phyloP scores from a whole-genome alignment of 2,888 invertebrate species.

The Bedellia somnulentella region DNA sequence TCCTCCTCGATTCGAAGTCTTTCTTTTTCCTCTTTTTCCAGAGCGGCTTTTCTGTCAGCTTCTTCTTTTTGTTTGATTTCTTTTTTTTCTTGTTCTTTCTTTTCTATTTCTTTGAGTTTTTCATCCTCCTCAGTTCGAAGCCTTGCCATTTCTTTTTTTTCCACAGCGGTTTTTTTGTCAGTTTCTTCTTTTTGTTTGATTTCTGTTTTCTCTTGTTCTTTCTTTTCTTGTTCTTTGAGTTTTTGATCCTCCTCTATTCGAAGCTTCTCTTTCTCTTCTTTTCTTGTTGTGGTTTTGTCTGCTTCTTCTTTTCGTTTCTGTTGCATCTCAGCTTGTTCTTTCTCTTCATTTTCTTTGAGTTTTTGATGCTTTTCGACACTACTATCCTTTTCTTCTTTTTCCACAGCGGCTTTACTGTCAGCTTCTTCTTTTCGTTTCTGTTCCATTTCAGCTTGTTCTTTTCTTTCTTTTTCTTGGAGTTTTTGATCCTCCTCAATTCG shows the following conservation, averaged over 20 bases:
- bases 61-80: no score
- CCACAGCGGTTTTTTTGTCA: no score
- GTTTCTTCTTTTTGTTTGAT: conserved; percentile 4
- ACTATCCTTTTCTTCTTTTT: conserved; percentile 3
- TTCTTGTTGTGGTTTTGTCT: conserved; percentile 8
- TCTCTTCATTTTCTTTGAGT: conserved; percentile 12
- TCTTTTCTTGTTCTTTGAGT: conserved; percentile 10
- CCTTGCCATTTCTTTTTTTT: no score
- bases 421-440: conserved; percentile 3
- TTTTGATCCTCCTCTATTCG: conserved; percentile 10
- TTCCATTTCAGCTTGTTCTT: no score
- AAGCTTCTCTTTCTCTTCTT: conserved; percentile 8
- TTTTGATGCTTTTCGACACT: conserved; percentile 9
- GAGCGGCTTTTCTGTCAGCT: no score
- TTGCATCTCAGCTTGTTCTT: conserved; percentile 9
- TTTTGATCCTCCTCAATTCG: no score
- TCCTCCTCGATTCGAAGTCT: no score
- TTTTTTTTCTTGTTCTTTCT: no score
- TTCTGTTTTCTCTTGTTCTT: neutral
- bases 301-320: conserved; percentile 1
- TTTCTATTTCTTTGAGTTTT: conserved; percentile 2
- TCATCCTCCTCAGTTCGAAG: no score
- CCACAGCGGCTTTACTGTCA: conserved; percentile 3
- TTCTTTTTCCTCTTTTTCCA: no score
- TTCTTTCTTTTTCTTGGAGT: no score